A percentile compares a stretch with the other conserved stretches of the same genome.
These are phyloP conservation scores for Morus bassanus DNA, from an alignment of 2,797 vertebrate species.

Conservation along the genomic window DNA sequence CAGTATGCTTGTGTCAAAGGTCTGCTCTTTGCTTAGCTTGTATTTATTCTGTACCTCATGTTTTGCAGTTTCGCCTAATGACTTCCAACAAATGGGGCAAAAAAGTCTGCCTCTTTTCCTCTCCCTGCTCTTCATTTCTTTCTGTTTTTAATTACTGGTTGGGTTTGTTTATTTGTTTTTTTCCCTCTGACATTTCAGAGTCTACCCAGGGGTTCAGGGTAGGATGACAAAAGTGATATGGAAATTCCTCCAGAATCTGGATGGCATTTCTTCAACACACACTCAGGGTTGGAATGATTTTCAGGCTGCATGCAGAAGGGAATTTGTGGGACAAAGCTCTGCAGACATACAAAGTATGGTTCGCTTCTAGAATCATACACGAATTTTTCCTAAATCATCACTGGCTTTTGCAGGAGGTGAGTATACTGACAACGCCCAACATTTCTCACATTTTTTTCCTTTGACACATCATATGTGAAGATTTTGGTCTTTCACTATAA, in stretches of 20 bases:
- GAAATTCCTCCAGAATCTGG: neutral
- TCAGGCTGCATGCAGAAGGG: neutral
- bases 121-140: neutral
- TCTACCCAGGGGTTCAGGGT: neutral
- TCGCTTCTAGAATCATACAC: neutral
- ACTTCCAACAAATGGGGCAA: neutral
- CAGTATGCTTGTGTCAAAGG: neutral
- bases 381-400: neutral
- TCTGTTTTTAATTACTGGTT: neutral
- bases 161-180: neutral
- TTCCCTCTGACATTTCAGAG: neutral
- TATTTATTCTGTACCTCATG: neutral
- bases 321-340: neutral
- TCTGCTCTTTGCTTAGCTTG: neutral
- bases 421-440: neutral
- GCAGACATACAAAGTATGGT: neutral
- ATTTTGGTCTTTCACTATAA: neutral
- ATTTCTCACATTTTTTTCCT: neutral
- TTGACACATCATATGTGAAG: neutral
- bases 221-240: accelerated
- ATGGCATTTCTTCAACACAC: neutral
- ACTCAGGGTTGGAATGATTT: neutral
- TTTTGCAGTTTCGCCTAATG: neutral
- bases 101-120: neutral
- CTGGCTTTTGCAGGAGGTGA: neutral